Evolutionary conservation across 2,888 invertebrate genomes (phyloP), one percentile per base, ranked within the genome.

Genomic region (Pachliopta kotzebuea): DNA sequence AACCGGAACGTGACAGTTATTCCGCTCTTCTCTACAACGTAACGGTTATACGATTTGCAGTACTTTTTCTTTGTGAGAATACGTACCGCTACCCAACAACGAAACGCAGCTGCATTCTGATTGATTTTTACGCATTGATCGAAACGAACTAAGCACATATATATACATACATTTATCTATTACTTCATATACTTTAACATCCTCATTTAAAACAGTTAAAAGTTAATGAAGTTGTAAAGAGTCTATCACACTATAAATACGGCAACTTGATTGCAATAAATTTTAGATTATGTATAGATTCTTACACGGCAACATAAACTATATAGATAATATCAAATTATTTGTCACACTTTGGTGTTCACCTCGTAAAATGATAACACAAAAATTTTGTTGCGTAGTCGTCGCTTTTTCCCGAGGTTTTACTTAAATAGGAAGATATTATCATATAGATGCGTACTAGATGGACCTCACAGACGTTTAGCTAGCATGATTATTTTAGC

Each of bases 1-100:
- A 80, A 82, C 83, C 87, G 88, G 86, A 86, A 88, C 86, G 81
- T 71, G 73, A 86, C 88, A 84, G 88, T 87, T 87, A 86, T 72
- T 72, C 77, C 73, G 81, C 78, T 84, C 83, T 80, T 85, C 84
- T 84, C 83, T 75, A 68, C 76, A 75, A 70, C 65, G 69, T 88
- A 88, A 88, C 88, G 86, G 88, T 85, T 64, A 72, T 62, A 67
- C 71, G 79, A 76, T 83, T 85, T 82, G 85, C 85, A 75, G 84
- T 83, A 84, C 83, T 86, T 86, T 86, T 87, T 87, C 82, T 86
- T 83, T 82, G 79, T 82, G 79, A 77, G 78, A 76, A 68, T 67
- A 70, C 69, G 74, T 71, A 74, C 59, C 60, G 62, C 71, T 68
- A 71, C 63, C 74, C 80, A 42, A 63, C 42, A 63, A 50, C 53